Evolutionary conservation across 2,888 invertebrate genomes (phyloP).

Genomic region (Lagria hirta): DNA sequence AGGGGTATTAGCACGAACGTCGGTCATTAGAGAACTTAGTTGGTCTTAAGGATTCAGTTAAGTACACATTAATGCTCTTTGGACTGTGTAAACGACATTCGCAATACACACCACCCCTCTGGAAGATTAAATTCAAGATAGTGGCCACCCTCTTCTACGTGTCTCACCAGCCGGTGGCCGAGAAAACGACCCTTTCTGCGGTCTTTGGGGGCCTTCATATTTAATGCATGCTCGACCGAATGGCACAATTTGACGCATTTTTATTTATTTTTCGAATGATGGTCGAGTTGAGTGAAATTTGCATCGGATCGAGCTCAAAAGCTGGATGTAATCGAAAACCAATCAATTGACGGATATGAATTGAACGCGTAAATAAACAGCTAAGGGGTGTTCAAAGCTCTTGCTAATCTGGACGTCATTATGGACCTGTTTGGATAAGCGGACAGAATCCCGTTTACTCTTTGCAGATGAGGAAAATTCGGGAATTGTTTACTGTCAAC

Average conservation of each 20-base stretch:
- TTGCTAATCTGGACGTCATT: slow-evolving; percentile 10
- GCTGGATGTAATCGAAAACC: slow-evolving; percentile 17
- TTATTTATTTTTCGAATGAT: not conserved
- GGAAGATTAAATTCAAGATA: slow-evolving; percentile 18
- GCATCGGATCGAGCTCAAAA: slow-evolving; percentile 1
- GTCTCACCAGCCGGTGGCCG: slow-evolving; percentile 25
- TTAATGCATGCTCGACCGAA: too few species aligned
- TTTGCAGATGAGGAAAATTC: too few species aligned
- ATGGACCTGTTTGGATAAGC: not conserved
- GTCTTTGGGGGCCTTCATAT: slow-evolving; percentile 4
- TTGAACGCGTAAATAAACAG: slow-evolving; percentile 14
- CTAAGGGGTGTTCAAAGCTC: slow-evolving; percentile 2
- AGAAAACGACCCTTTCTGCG: too few species aligned
- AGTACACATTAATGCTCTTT: slow-evolving; percentile 34
- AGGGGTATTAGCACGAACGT: slow-evolving; percentile 18
- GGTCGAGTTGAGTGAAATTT: not conserved
- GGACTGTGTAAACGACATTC: slow-evolving; percentile 32
- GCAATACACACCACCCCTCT: slow-evolving; percentile 25
- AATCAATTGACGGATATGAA: slow-evolving; percentile 24
- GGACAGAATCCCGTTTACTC: too few species aligned
- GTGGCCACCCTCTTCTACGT: slow-evolving; percentile 15
- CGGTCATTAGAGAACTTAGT: slow-evolving; percentile 31
- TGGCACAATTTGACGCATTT: not conserved
- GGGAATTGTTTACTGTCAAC: too few species aligned
- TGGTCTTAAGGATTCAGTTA: slow-evolving; percentile 32